These are phyloP conservation scores for Henricia sp. DNA, from an alignment of 53 echinoderm and acorn worm species.

Conservation along the genomic window DNA sequence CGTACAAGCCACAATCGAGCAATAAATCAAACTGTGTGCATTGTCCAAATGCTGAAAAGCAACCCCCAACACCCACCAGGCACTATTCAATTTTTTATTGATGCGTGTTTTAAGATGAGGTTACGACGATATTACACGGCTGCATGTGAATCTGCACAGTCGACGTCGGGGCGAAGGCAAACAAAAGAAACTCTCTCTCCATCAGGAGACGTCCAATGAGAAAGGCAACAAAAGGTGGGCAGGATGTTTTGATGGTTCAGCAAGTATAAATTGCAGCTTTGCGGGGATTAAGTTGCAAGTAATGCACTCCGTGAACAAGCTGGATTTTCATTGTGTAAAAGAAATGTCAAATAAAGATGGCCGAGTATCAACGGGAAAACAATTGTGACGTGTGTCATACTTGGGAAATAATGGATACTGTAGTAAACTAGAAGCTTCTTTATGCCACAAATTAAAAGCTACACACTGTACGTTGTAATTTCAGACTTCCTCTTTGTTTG, in stretches of 20 bases:
- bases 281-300: slow-evolving; percentile 8
- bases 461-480: no score
- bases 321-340: not conserved
- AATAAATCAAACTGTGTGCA: not conserved
- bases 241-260: slow-evolving; percentile 1
- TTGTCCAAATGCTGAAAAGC: slow-evolving; percentile 9
- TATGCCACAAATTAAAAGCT: no score
- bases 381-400: no score
- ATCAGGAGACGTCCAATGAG: not conserved
- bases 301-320: slow-evolving; percentile 1
- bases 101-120: slow-evolving; percentile 27
- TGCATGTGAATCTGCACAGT: not conserved
- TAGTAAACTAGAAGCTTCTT: no score
- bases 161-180: not conserved
- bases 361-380: no score
- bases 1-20: not conserved
- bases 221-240: not conserved
- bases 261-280: not conserved
- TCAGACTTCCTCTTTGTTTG: no score
- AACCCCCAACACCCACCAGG: not conserved
- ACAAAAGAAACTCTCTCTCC: not conserved
- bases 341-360: not conserved
- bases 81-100: slow-evolving; percentile 5
- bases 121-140: slow-evolving; percentile 40
- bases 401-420: no score